Evolutionary conservation across 2,888 invertebrate species (phyloP), one percentile per base, ranked within the genome.

Genomic region (Chesias legatella): DNA sequence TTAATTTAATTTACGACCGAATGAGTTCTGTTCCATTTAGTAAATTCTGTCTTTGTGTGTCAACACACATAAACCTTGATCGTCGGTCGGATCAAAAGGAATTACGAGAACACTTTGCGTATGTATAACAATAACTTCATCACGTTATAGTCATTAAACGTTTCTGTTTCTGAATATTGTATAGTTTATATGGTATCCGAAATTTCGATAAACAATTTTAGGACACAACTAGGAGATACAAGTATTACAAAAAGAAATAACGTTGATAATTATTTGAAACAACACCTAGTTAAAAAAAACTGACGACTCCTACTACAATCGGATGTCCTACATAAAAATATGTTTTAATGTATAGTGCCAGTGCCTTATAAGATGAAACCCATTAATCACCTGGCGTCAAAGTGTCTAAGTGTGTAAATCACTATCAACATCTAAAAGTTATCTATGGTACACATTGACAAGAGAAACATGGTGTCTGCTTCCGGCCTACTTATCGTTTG

Each of bases 401-500:
- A 59, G 51, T 53, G 55, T 52, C 48, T 36, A 48, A 49, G 57
- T 60, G 60, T 58, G 61, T 56, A 47, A 62, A 63, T 52, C 62
- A 58, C 34, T 53, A 58, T 58, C 59, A 48, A 54, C 60, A 60
- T 60, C 62, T 59, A 53, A 48, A 48, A 52, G 47, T 62, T 66
- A 67, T 67, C 62, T 61, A 48, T 51, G 40, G 43, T 36, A 55
- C 39, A 62, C 56, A 55, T 61, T 56, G 59, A 61, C 57, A 60
- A 39, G 57, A 50, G 42, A 54, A 67, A 56, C 56, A 76, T 79
- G 77, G 48, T 60, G 66, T 41, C 67, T 54, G 50, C 73, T 65
- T 75, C 73, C 71, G 73, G 62, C 48, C 66, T 80, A 65, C 55
- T 78, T 65, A 56, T 58, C 32, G 41, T 67, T 23, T 56, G 71